phyloP scores from a whole-genome alignment of 2,113 vertebrate genomes.

The Aphyosemion australe region DNA sequence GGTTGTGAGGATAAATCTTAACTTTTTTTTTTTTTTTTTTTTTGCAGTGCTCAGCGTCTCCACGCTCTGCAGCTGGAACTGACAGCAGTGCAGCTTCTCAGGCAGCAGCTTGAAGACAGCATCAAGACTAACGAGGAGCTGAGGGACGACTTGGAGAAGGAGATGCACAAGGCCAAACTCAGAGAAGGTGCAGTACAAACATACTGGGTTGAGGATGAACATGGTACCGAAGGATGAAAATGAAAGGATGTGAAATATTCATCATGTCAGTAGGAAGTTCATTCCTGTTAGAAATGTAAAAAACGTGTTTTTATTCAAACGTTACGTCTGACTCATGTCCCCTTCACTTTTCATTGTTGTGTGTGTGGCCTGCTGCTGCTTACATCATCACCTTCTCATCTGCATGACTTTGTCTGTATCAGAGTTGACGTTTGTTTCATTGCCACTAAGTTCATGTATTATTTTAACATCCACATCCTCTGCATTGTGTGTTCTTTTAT shows the following conservation, averaged over 20 bases:
- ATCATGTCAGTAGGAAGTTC: not conserved
- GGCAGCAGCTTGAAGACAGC: conserved; percentile 87
- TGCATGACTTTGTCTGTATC: conserved; percentile 45
- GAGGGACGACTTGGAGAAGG: conserved; percentile 83
- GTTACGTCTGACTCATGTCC: conserved; percentile 21
- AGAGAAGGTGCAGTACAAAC: conserved; percentile 82
- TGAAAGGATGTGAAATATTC: not conserved
- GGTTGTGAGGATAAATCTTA: not conserved
- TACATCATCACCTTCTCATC: conserved; percentile 48
- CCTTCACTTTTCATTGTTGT: conserved; percentile 15
- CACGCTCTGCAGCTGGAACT: conserved; percentile 86
- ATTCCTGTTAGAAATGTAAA: not conserved
- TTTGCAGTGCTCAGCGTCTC: conserved; percentile 75
- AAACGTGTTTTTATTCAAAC: conserved; percentile 24
- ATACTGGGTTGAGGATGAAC: conserved; percentile 38
- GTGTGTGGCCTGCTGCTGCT: conserved; percentile 22
- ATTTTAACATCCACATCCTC: conserved; percentile 1
- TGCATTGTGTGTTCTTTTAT: conserved; percentile 38
- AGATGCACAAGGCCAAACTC: conserved; percentile 81
- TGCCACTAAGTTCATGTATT: conserved; percentile 42
- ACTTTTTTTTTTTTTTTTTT: not conserved
- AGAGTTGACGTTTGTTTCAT: conserved; percentile 9
- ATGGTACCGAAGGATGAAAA: conserved; percentile 22
- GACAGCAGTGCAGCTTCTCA: conserved; percentile 81
- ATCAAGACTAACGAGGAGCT: conserved; percentile 85